Evolutionary conservation across 2,888 invertebrate species (phyloP).

Genomic region (Cecidostiba fungosa): DNA sequence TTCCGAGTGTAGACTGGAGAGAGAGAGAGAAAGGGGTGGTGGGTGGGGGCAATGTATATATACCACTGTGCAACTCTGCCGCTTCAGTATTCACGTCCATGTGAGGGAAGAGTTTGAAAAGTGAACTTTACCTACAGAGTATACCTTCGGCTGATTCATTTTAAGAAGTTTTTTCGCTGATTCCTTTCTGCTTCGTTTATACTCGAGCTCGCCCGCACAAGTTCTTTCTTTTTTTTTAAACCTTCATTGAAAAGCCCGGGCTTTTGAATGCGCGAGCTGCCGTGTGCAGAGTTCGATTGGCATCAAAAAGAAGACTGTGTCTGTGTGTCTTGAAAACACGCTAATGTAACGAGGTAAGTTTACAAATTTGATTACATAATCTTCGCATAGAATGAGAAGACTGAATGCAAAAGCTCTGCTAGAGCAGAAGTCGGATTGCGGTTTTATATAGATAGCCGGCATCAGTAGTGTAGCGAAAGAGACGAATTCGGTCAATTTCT

Average conservation of each 20-base stretch:
- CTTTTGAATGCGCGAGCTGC: neutral
- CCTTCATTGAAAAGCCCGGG: neutral
- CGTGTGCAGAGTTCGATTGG: neutral
- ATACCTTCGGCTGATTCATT: conserved; percentile 16
- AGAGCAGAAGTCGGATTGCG: too few relatives aligned
- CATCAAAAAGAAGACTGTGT: neutral
- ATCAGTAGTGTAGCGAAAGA: neutral
- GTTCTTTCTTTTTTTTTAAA: neutral
- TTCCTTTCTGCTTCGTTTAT: conserved; percentile 30
- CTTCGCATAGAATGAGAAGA: too few relatives aligned
- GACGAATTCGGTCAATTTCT: conserved; percentile 38
- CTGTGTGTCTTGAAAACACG: neutral
- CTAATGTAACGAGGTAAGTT: neutral
- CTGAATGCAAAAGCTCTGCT: too few relatives aligned
- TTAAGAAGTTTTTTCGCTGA: conserved; percentile 45
- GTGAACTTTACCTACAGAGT: conserved; percentile 11
- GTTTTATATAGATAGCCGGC: too few relatives aligned
- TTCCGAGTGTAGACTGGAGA: neutral
- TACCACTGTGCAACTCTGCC: neutral
- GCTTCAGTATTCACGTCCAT: neutral
- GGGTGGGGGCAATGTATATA: neutral
- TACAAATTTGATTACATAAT: neutral
- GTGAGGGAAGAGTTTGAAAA: conserved; percentile 12
- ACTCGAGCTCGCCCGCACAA: neutral
- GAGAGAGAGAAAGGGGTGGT: neutral